phyloP scores from a whole-genome alignment of 2,797 vertebrate species.

The Antrozous pallidus region DNA sequence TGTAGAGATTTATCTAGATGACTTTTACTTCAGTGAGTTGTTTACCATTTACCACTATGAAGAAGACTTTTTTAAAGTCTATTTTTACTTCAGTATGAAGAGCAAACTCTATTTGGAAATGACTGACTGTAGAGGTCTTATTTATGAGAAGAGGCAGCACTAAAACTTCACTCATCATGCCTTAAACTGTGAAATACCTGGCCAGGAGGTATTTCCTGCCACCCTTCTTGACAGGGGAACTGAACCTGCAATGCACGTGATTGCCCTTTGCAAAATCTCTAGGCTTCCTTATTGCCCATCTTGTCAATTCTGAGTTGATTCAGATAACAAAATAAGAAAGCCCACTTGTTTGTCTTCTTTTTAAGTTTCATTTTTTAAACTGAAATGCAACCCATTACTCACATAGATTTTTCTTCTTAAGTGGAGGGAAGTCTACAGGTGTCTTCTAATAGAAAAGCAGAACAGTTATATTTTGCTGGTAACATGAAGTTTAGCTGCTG shows the following conservation, averaged over 20 bases:
- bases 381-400: fast-evolving
- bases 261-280: background rate
- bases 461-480: background rate
- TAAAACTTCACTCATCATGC: background rate
- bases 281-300: background rate
- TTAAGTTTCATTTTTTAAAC: background rate
- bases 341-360: background rate
- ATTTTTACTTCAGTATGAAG: conserved; percentile 23
- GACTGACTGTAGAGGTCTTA: conserved; percentile 11
- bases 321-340: conserved; percentile 13
- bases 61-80: background rate
- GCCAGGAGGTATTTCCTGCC: background rate
- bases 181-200: background rate
- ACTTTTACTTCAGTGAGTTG: conserved; percentile 12
- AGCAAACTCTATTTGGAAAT: conserved; percentile 30
- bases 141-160: conserved; percentile 23
- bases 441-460: conserved; percentile 38
- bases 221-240: background rate
- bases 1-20: background rate
- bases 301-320: background rate
- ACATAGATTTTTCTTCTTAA: background rate
- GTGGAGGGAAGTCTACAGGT: background rate
- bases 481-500: background rate
- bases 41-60: background rate
- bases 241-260: background rate